These are phyloP conservation scores for Scelioninae gen. 2 DNA, from an alignment of 2,888 invertebrate genomes.

Conservation along the genomic window DNA sequence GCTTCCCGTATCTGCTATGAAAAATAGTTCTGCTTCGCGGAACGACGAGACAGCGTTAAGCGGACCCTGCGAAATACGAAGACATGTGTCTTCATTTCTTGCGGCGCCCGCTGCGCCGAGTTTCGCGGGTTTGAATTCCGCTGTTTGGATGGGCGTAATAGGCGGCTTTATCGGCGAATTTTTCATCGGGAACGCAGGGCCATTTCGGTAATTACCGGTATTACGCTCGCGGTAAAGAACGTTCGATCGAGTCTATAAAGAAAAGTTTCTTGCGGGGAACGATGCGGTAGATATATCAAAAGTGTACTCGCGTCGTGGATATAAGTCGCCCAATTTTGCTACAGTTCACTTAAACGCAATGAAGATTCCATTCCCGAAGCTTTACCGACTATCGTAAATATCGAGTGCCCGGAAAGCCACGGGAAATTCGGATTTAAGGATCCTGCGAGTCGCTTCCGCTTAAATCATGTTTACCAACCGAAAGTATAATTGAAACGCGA, in stretches of 20 bases:
- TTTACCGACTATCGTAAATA: conserved; percentile 54
- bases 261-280: conserved; percentile 22
- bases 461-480: conserved; percentile 48
- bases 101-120: conserved; percentile 13
- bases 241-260: conserved; percentile 18
- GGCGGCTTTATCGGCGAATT: conserved; percentile 15
- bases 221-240: conserved; percentile 7
- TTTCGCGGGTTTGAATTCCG: conserved; percentile 28
- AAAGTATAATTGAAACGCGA: conserved; percentile 13
- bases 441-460: conserved; percentile 10
- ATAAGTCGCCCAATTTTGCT: conserved; percentile 51
- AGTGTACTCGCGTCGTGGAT: conserved; percentile 37
- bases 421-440: conserved; percentile 49
- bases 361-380: conserved; percentile 45
- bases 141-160: conserved; percentile 19
- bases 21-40: conserved; percentile 23
- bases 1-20: conserved; percentile 35
- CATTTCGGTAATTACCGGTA: conserved; percentile 21
- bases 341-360: conserved; percentile 54
- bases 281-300: conserved; percentile 45
- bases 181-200: conserved; percentile 3
- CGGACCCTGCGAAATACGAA: conserved; percentile 18
- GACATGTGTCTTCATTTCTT: conserved; percentile 44
- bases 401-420: conserved; percentile 48
- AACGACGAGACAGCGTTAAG: conserved; percentile 25